Conservation (phyloP, 2,888 invertebrate genomes). For the Theristus sp. region DNA sequence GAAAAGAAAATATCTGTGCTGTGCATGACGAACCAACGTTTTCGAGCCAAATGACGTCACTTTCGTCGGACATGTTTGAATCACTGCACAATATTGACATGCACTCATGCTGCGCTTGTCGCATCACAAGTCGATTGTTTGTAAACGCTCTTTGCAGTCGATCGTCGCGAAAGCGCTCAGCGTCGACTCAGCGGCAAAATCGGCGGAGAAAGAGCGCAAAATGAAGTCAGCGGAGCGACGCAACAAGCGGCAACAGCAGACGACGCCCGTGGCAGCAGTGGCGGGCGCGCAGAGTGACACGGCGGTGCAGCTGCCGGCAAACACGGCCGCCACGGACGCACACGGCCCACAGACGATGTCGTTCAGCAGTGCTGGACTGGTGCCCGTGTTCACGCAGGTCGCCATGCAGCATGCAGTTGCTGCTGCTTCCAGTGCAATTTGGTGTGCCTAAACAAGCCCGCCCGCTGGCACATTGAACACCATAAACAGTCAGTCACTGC, state of each 20-base stretch:
- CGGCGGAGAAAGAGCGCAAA: constrained; percentile 12
- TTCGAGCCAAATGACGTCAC: no score
- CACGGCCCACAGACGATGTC: not conserved
- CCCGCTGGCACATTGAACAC: no score
- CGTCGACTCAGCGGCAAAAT: constrained; percentile 13
- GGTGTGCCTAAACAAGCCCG: no score
- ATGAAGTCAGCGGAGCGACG: not conserved
- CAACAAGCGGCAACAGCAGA: not conserved
- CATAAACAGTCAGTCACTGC: no score
- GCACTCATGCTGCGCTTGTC: not conserved
- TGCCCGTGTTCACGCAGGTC: constrained; percentile 1
- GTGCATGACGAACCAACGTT: no score
- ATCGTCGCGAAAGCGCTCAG: constrained; percentile 14
- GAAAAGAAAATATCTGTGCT: no score
- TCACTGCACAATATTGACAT: no score
- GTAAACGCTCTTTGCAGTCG: constrained; percentile 6
- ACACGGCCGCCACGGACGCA: not conserved
- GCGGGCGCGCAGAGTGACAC: not conserved
- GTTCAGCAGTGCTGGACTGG: constrained; percentile 1
- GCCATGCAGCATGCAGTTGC: not conserved
- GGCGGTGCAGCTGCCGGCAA: not conserved
- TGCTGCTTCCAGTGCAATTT: no score
- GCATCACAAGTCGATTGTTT: not conserved
- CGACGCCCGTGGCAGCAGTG: not conserved
- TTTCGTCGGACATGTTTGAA: no score